Conservation (phyloP, 2,888 invertebrate species). For the Tuta absoluta region DNA sequence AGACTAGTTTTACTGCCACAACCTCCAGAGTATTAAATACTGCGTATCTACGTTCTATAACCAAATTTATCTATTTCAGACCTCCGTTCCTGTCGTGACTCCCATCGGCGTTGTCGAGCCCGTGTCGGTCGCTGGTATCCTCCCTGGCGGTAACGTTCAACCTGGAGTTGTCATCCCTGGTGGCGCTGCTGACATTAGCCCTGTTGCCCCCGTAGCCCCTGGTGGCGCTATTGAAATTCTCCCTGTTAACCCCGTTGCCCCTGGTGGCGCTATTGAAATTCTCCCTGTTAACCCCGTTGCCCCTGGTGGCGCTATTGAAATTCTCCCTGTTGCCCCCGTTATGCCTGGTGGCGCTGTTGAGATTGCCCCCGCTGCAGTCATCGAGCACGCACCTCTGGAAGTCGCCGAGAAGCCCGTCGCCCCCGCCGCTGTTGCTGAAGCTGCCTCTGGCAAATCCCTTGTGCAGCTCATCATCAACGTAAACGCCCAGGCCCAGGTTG, state of each 20-base stretch:
- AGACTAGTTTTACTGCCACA: not conserved
- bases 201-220: constrained; percentile 41
- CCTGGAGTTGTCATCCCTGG: too few species aligned
- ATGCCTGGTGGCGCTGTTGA: too few species aligned
- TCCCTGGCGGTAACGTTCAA: not conserved
- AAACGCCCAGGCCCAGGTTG: constrained; percentile 32
- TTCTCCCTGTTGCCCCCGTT: not conserved
- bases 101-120: constrained; percentile 30
- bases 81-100: constrained; percentile 8
- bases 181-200: not conserved
- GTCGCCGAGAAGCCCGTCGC: not conserved
- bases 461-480: constrained; percentile 57
- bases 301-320: constrained; percentile 24
- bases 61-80: constrained; percentile 9
- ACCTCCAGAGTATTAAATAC: too few species aligned
- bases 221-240: not conserved
- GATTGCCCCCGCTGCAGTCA: too few species aligned
- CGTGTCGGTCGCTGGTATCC: not conserved
- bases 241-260: not conserved
- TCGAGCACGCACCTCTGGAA: too few species aligned
- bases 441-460: constrained; percentile 34
- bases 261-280: not conserved
- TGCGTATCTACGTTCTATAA: not conserved
- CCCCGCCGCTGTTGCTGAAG: not conserved
- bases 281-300: constrained; percentile 36